Evolutionary conservation across 2,888 invertebrate species (phyloP), one percentile per base, ranked within the genome.

Genomic region (Timandra comae): DNA sequence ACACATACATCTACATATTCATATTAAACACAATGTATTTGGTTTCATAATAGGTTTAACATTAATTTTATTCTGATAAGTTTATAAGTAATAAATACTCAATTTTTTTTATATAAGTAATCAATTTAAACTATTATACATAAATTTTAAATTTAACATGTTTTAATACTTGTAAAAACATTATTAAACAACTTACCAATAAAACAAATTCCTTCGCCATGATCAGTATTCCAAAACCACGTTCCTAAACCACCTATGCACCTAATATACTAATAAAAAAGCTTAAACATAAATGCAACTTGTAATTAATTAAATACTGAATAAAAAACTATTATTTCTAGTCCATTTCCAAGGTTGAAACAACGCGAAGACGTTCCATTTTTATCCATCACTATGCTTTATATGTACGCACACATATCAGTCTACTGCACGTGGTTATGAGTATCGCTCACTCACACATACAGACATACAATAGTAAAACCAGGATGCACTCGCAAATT

Each of bases 341-440:
- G 72, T 67, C 75, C 82, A 81, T 74, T 71, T 68, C 73, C 82
- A 82, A 85, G 81, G 80, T 78, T 68, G 78, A 56, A 54, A 58
- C 61, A 63, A 61, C 50, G 52, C 54, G 64, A 81, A 80, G 77
- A 79, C 75, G 68, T 55, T 43, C 47, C 6, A 56, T 59, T 47
- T 44, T 44, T 52, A 56, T 48, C 63, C 65, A 72, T 60, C 68
- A 70, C 77, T 64, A 60, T 71, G 67, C 70, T 84, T 81, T 84
- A 75, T 84, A 84, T 80, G 77, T 75, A 77, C 76, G 50, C 79
- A 75, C 74, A 77, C 71, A 56, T 24, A 7, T 46, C 63, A 63
- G 54, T 60, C 57, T 62, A 57, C 53, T 34, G 42, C 43, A 41
- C 43, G 38, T 44, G 42, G 44, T 38, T 30, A 38, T 29, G 32